Percentiles rank a stretch among this genome's conserved stretches.
phyloP scores from a whole-genome alignment of 2,113 vertebrate genomes.

The Pangasianodon gigas region DNA sequence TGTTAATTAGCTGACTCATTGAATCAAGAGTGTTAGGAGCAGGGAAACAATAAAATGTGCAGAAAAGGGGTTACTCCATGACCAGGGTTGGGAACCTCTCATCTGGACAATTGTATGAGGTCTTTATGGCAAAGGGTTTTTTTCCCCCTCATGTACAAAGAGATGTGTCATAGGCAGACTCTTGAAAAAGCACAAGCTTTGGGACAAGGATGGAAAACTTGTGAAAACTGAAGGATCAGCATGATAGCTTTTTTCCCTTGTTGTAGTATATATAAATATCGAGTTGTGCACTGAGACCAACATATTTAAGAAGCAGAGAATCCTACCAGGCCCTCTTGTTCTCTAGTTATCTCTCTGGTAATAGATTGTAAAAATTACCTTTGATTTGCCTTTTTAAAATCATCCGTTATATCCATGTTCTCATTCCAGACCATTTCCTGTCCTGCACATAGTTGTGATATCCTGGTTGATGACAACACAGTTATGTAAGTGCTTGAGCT shows the following conservation, averaged over 20 bases:
- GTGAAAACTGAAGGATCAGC: not conserved
- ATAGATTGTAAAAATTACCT: not conserved
- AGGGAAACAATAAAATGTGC: not conserved
- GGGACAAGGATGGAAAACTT: not conserved
- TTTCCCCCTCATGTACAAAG: not conserved
- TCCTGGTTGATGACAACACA: slow-evolving; percentile 99
- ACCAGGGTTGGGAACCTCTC: too few relatives aligned
- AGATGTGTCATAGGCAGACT: not conserved
- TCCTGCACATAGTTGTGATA: slow-evolving; percentile 99
- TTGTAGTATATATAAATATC: not conserved
- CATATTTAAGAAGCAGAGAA: not conserved
- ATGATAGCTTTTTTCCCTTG: not conserved
- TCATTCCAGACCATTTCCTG: slow-evolving; percentile 93
- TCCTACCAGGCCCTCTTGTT: not conserved
- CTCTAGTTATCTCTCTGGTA: not conserved
- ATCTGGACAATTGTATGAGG: not conserved
- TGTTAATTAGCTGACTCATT: not conserved
- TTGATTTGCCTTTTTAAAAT: not conserved
- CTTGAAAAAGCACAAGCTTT: not conserved
- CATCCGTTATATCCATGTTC: slow-evolving; percentile 29
- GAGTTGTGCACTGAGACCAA: not conserved
- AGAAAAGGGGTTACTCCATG: not conserved
- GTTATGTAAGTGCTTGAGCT: slow-evolving; percentile 89
- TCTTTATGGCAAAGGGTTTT: not conserved
- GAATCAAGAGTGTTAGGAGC: not conserved